phyloP scores from a whole-genome alignment of 1,140 invertebrate species.

The Leptinotarsa texana region DNA sequence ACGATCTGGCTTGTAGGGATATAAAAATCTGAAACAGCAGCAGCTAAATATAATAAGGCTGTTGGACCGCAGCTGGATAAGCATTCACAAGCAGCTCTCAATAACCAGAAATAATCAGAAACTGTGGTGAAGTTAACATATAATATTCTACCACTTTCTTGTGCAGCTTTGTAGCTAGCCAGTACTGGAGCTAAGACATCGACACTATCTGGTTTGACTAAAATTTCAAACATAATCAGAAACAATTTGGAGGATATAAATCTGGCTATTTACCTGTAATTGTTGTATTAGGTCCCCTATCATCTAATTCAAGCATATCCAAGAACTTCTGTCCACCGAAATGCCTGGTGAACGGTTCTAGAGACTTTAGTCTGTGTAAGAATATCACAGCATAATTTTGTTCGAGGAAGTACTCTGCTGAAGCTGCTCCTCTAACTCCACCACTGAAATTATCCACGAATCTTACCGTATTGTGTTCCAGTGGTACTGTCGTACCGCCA shows the following conservation, averaged over 20 bases:
- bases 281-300: slow-evolving; percentile 63
- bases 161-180: slow-evolving; percentile 71
- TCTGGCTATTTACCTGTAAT: slow-evolving; percentile 58
- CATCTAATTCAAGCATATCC: slow-evolving; percentile 74
- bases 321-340: slow-evolving; percentile 79
- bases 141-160: slow-evolving; percentile 68
- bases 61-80: slow-evolving; percentile 68
- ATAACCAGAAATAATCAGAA: slow-evolving; percentile 90
- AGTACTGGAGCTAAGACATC: slow-evolving; percentile 70
- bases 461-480: slow-evolving; percentile 95
- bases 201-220: slow-evolving; percentile 73
- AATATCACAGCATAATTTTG: slow-evolving; percentile 80
- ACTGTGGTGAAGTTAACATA: slow-evolving; percentile 82
- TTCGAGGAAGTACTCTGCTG: slow-evolving; percentile 93
- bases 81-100: slow-evolving; percentile 78
- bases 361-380: slow-evolving; percentile 77
- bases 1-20: slow-evolving; percentile 92
- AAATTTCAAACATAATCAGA: slow-evolving; percentile 32
- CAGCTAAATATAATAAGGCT: slow-evolving; percentile 90
- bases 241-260: not conserved
- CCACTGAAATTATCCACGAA: slow-evolving; percentile 99
- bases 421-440: slow-evolving; percentile 90
- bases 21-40: slow-evolving; percentile 99
- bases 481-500: slow-evolving; percentile 93
- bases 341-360: slow-evolving; percentile 89